Conservation (phyloP, 2,113 vertebrate genomes). For the Rhinoptilus africanus region DNA sequence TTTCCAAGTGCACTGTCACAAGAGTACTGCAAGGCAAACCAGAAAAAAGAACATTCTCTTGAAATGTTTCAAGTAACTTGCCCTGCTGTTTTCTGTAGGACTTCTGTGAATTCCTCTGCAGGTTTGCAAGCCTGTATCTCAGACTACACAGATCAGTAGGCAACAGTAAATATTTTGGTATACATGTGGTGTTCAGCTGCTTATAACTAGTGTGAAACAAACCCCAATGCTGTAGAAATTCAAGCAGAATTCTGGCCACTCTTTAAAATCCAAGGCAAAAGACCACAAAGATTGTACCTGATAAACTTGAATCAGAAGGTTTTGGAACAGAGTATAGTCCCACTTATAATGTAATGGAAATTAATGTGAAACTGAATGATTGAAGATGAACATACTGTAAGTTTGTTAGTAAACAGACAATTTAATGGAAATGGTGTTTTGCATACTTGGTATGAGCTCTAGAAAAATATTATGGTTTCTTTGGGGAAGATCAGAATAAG, state of each 20-base stretch:
- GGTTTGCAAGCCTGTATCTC: background rate
- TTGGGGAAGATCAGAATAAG: background rate
- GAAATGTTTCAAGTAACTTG: background rate
- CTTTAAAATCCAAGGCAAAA: background rate
- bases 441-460: background rate
- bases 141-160: background rate
- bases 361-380: background rate
- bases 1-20: background rate
- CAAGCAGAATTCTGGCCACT: background rate
- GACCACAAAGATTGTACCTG: background rate
- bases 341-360: background rate
- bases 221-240: background rate
- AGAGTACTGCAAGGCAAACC: background rate
- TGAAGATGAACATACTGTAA: background rate
- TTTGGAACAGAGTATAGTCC: background rate
- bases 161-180: background rate
- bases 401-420: background rate
- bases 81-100: background rate
- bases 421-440: background rate
- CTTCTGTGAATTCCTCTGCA: background rate
- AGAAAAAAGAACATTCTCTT: background rate
- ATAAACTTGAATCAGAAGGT: background rate
- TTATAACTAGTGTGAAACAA: background rate
- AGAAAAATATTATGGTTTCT: background rate
- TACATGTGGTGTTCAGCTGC: background rate